phyloP scores from a whole-genome alignment of 2,113 vertebrate genomes.

The Crotalus viridis region DNA sequence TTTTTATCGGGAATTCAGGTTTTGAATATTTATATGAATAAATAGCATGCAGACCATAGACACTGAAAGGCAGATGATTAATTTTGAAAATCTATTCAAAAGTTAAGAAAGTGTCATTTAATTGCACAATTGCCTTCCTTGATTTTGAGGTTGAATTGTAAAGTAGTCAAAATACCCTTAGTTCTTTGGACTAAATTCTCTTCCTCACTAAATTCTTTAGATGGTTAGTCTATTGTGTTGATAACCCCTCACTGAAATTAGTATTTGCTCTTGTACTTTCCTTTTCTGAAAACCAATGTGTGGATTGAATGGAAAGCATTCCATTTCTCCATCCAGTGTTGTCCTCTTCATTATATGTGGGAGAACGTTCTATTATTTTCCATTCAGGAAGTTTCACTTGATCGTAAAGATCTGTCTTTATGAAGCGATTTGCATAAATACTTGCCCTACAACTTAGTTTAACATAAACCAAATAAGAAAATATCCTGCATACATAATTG shows the following conservation, averaged over 20 bases:
- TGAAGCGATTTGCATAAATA: neutral
- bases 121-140: neutral
- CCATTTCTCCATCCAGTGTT: neutral
- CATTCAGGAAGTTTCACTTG: neutral
- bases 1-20: neutral
- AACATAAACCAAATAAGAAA: neutral
- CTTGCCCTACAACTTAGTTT: neutral
- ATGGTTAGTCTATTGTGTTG: neutral
- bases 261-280: neutral
- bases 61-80: neutral
- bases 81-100: neutral
- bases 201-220: neutral
- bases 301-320: neutral
- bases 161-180: neutral
- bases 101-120: neutral
- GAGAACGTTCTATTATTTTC: neutral
- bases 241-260: neutral
- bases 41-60: neutral
- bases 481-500: fast-evolving
- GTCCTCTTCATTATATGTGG: neutral
- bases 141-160: neutral
- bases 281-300: neutral
- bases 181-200: neutral
- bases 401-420: neutral
- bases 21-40: neutral